Percentiles rank a stretch among this genome's conserved stretches.
Conservation (phyloP, 2,113 vertebrate species). For the Malurus melanocephalus region DNA sequence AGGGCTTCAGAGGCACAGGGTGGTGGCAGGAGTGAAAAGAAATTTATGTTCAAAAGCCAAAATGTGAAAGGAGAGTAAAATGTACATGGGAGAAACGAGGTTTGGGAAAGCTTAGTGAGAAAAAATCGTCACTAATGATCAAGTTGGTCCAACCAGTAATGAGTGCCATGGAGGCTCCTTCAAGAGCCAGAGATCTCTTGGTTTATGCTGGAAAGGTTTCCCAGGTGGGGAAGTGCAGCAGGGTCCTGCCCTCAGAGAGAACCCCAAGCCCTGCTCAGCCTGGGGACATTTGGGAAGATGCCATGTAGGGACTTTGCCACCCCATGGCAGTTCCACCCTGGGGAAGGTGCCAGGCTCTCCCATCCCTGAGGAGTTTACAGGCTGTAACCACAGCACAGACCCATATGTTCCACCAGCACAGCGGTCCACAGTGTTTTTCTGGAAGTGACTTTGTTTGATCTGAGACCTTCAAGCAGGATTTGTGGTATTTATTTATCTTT, state of each 20-base stretch:
- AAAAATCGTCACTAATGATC: not conserved
- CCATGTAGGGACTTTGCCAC: not conserved
- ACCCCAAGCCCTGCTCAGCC: not conserved
- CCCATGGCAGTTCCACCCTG: not conserved
- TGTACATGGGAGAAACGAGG: not conserved
- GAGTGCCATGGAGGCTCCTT: not conserved
- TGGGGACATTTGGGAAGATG: not conserved
- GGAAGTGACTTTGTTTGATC: conserved; percentile 53
- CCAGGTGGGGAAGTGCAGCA: not conserved
- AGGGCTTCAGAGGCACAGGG: not conserved
- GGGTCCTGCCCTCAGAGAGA: not conserved
- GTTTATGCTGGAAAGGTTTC: not conserved
- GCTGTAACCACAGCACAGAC: not conserved
- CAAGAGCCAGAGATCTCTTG: not conserved
- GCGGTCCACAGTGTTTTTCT: not conserved
- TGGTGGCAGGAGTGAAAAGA: not conserved
- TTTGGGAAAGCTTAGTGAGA: not conserved
- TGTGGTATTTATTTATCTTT: conserved; percentile 31
- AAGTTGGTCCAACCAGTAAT: not conserved
- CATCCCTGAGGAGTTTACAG: not conserved
- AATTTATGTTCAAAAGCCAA: not conserved
- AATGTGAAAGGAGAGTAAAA: not conserved
- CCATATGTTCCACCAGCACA: not conserved
- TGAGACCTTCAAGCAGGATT: conserved; percentile 12
- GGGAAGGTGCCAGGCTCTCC: not conserved